phyloP scores from a whole-genome alignment of 2,797 vertebrate genomes.

The Antennarius maculatus region DNA sequence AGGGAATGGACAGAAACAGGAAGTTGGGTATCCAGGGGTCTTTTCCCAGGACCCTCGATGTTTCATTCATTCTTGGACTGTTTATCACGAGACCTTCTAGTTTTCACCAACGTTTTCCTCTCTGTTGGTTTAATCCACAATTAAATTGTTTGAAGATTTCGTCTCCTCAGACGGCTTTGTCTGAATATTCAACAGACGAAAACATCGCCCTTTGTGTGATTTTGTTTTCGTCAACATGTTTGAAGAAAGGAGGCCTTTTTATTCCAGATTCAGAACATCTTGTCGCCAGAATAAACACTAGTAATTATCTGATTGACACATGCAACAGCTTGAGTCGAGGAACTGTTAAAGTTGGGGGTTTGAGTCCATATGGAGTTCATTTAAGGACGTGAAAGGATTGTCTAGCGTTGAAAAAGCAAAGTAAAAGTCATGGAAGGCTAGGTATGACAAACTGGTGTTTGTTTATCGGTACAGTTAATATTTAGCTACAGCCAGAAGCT shows the following conservation, averaged over 20 bases:
- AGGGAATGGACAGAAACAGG: too few relatives aligned
- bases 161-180: neutral
- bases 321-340: neutral
- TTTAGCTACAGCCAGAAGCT: too few relatives aligned
- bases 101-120: constrained; percentile 5
- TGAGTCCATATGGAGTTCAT: too few relatives aligned
- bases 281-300: neutral
- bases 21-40: too few relatives aligned
- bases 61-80: constrained; percentile 33
- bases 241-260: neutral
- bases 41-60: too few relatives aligned
- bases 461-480: too few relatives aligned
- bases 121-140: constrained; percentile 30
- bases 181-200: too few relatives aligned
- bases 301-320: neutral
- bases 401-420: too few relatives aligned
- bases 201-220: neutral
- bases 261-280: neutral
- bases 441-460: too few relatives aligned
- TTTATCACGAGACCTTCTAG: neutral
- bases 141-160: constrained; percentile 22
- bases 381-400: too few relatives aligned
- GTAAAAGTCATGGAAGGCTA: too few relatives aligned
- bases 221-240: neutral
- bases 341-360: too few relatives aligned